Conservation (phyloP, 2,888 invertebrate genomes). For the Caenorhabditis angaria region DNA sequence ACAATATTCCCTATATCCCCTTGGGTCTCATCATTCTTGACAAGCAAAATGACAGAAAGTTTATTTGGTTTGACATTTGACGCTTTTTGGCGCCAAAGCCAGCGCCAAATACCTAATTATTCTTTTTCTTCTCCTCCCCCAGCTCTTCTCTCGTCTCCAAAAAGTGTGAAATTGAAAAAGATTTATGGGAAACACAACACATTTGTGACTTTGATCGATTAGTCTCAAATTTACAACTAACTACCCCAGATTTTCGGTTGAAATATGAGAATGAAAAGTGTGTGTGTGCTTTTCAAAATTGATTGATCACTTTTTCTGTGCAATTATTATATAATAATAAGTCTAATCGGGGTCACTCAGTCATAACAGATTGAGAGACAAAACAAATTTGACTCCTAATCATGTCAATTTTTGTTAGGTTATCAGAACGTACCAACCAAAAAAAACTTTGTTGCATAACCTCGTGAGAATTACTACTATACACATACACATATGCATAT, state of each 20-base stretch:
- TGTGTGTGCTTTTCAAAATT: constrained; percentile 4
- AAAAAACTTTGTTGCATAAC: no score
- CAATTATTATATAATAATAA: background rate
- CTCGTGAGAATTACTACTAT: background rate
- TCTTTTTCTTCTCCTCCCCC: background rate
- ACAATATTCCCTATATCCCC: no score
- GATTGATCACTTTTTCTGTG: background rate
- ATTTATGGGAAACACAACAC: background rate
- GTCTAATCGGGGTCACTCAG: no score
- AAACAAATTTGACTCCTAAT: background rate
- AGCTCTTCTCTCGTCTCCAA: background rate
- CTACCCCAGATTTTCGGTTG: background rate
- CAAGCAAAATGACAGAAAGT: no score
- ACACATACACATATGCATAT: background rate
- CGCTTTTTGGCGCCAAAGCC: no score
- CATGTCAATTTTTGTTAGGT: no score
- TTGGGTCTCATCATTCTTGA: no score
- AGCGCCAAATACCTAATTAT: no score
- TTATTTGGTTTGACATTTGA: no score
- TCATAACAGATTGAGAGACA: no score
- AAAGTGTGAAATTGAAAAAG: background rate
- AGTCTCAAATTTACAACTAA: background rate
- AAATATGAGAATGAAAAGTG: background rate
- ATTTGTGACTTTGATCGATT: background rate
- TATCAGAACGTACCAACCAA: no score